Conservation (phyloP, 2,113 vertebrate species). For the Hipposideros armiger region DNA sequence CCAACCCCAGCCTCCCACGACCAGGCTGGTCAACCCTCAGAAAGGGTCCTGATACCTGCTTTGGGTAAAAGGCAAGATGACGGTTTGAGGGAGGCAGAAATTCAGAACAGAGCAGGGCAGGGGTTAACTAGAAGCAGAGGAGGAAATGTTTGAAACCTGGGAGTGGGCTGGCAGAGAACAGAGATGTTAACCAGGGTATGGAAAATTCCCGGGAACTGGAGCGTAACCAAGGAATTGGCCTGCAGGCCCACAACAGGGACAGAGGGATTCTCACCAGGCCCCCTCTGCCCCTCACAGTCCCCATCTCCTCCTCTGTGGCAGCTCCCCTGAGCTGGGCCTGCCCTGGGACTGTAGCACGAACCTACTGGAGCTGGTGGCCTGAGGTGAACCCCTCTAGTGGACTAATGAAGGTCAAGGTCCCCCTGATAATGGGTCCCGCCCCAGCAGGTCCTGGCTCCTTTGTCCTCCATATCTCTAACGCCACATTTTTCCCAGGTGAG, state of each 20-base stretch:
- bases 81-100: not conserved
- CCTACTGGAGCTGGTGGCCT: not conserved
- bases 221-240: not conserved
- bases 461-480: not conserved
- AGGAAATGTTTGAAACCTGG: not conserved
- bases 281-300: not conserved
- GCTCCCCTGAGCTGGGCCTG: not conserved
- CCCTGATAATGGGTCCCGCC: not conserved
- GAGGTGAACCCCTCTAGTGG: not conserved
- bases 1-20: not conserved
- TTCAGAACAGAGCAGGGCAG: not conserved
- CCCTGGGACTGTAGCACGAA: not conserved
- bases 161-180: not conserved
- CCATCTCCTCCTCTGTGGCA: not conserved
- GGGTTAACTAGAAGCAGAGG: not conserved
- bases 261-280: not conserved
- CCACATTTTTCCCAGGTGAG: not conserved
- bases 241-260: not conserved
- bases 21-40: not conserved
- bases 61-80: not conserved
- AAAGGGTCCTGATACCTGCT: not conserved
- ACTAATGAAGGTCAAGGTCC: not conserved
- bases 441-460: not conserved
- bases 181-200: not conserved
- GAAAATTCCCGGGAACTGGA: constrained; percentile 39